Conservation (phyloP, 2,797 vertebrate genomes). For the Galagoides demidoff region DNA sequence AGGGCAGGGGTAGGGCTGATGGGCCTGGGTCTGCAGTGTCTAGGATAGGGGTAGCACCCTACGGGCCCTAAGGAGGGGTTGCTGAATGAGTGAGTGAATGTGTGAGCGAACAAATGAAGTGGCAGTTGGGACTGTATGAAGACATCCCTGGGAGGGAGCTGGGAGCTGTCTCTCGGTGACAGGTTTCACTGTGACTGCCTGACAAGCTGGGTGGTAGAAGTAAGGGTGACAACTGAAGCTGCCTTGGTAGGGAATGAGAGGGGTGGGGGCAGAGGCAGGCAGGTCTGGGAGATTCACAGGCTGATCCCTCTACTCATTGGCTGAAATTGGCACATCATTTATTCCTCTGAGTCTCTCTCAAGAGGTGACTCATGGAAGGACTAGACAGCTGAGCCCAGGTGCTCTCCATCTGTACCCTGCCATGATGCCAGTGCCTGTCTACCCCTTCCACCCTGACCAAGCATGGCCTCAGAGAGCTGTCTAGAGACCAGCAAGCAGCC, state of each 20-base stretch:
- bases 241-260: slow-evolving; percentile 3
- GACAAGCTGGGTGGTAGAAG: slow-evolving; percentile 61
- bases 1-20: background rate
- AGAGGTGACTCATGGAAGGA: background rate
- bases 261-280: background rate
- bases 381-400: background rate
- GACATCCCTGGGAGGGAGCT: background rate
- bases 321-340: background rate
- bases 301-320: background rate
- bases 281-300: background rate
- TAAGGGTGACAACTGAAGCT: background rate
- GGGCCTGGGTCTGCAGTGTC: background rate
- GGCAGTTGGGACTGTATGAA: background rate
- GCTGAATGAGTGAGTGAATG: background rate
- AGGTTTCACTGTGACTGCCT: slow-evolving; percentile 60
- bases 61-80: background rate
- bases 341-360: background rate
- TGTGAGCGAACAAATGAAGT: background rate
- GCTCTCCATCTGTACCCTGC: background rate
- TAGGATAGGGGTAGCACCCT: background rate
- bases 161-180: slow-evolving; percentile 62
- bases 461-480: background rate
- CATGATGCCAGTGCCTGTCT: no score
- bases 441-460: background rate
- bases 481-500: background rate